A percentile compares a stretch with the other conserved stretches of the same genome.
phyloP scores from a whole-genome alignment of 2,797 vertebrate genomes.

The Pseudotriccus pelzelni region DNA sequence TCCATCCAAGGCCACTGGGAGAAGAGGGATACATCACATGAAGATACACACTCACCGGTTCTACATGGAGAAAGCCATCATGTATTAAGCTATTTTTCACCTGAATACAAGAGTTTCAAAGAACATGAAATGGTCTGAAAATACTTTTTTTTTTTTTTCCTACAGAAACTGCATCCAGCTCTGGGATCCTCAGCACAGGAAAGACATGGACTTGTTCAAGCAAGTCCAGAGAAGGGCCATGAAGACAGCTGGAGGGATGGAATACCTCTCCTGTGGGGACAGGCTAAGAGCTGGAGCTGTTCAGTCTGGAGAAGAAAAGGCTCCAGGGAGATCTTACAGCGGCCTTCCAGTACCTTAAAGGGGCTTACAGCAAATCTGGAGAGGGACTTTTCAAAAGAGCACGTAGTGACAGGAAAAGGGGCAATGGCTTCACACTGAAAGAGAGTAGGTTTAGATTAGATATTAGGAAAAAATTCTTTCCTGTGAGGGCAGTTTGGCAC shows the following conservation, averaged over 20 bases:
- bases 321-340: background rate
- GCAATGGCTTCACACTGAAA: background rate
- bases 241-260: background rate
- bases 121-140: background rate
- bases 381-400: background rate
- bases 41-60: background rate
- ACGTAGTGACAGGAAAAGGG: background rate
- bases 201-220: background rate
- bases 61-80: background rate
- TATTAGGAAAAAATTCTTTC: background rate
- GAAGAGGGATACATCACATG: rapidly evolving
- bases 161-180: background rate
- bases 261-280: background rate
- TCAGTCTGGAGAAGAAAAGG: background rate
- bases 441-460: background rate
- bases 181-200: background rate
- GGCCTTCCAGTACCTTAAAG: background rate
- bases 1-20: rapidly evolving
- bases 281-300: background rate
- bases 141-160: background rate
- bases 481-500: background rate
- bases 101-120: background rate
- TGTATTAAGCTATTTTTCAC: background rate
- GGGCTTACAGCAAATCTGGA: background rate
- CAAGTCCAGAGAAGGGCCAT: background rate